Evolutionary conservation across 2,113 vertebrate genomes (phyloP).

Genomic region (human (Homo sapiens)): DNA sequence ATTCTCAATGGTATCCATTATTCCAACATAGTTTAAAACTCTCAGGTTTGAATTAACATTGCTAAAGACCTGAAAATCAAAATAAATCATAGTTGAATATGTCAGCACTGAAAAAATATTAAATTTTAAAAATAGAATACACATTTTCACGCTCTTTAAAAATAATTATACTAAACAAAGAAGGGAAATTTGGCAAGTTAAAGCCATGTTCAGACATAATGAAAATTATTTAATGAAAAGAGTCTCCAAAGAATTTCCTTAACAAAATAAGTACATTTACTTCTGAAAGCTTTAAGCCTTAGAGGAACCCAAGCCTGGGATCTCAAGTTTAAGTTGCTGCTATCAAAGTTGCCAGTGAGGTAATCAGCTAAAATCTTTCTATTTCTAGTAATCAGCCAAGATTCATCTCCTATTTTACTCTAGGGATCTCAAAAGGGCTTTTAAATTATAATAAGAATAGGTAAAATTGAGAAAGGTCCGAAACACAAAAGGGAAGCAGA

Average conservation of each 20-base stretch:
- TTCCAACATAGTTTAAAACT: not conserved
- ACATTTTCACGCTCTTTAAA: not conserved
- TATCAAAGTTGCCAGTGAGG: not conserved
- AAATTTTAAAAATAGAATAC: constrained; percentile 10
- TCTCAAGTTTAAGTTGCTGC: not conserved
- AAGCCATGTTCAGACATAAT: not conserved
- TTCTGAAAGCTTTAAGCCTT: constrained; percentile 9
- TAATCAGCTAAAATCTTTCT: not conserved
- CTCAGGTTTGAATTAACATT: constrained; percentile 4
- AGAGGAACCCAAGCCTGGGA: not conserved
- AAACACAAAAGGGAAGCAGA: not conserved
- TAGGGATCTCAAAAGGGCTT: not conserved
- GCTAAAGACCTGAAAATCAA: not conserved
- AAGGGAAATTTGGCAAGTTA: not conserved
- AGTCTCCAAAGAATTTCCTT: not conserved
- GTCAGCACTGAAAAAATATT: not conserved
- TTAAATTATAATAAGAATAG: not conserved
- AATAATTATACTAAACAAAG: not conserved
- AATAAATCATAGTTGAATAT: not conserved
- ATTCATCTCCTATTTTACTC: not conserved
- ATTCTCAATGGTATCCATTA: not conserved
- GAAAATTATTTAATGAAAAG: not conserved
- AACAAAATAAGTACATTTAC: not conserved
- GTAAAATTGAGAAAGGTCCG: not conserved
- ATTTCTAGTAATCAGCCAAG: not conserved